Base-by-base conservation (phyloP, 2,797 vertebrate genomes). In the Oreochromis mossambicus region DNA sequence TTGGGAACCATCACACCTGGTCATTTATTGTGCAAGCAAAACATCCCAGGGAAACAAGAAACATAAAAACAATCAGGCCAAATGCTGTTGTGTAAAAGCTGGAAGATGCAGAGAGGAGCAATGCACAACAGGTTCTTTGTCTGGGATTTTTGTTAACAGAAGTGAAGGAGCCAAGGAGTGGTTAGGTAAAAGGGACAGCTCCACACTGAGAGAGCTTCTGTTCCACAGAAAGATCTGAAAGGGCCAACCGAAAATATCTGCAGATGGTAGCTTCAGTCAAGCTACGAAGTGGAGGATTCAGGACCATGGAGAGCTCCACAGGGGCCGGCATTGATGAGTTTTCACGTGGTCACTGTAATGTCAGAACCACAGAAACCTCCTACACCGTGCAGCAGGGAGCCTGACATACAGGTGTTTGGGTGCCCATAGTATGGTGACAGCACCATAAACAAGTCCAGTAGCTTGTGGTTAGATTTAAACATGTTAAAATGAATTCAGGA, bases 161-260 rank as follows among this genome's bases (percentile, higher is more conserved):
- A 19, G 5, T 29, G 3, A 2, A 54, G 29, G 46, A 76, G 10
- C 46, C 81, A 14, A 41, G 14, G 29, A 29, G 55, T 50, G 50
- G 70, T 80, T 36, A 77, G 51, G 46, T 36, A 66, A 29, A 26
- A 52, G 51, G 13, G 73, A 78, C n/a, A 50, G 70, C 76, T 85
- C 82, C 76, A 77, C 56, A 52, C 77, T 75, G 80, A 54, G 85
- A 83, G 24, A 76, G 84, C 83, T 55, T 76, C 86, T 80, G 83
- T 82, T 86, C 26, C 78, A 75, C 63, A 79, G 51, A 79, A 41
- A 6, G 43, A 76, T 82, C 51, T 50, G 41, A 84, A 48, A 11
- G 34, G 55, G 29, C 24, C 2, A 5, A 36, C 77, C 8, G 78
- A 63, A 77, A 83, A 87, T 70, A 82, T 79, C 81, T 34, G 12